These are phyloP conservation scores for Xestia c-nigrum DNA, from an alignment of 2,888 invertebrate species.

Conservation along the genomic window DNA sequence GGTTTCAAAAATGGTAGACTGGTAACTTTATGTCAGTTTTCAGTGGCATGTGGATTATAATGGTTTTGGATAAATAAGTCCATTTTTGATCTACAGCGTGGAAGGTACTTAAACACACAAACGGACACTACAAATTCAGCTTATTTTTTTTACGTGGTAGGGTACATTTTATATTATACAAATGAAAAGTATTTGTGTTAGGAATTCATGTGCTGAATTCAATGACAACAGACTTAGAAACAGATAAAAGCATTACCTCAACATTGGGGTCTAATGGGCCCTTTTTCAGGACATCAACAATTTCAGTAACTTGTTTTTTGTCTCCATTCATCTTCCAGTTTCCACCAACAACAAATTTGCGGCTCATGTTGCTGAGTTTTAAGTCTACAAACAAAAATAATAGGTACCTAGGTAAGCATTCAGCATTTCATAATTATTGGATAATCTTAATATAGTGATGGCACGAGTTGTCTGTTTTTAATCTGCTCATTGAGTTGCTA, in stretches of 20 bases:
- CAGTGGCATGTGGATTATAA: no score
- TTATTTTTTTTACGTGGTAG: no score
- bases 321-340: constrained; percentile 99
- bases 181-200: neutral
- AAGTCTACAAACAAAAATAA: constrained; percentile 28
- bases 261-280: constrained; percentile 95
- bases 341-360: constrained; percentile 99
- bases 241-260: constrained; percentile 86
- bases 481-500: neutral
- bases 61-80: no score
- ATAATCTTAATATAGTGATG: neutral
- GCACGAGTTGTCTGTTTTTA: neutral
- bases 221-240: neutral
- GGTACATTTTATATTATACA: no score
- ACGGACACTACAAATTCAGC: no score
- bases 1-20: no score
- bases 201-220: neutral
- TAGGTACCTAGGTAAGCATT: neutral
- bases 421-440: no score
- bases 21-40: no score
- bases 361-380: constrained; percentile 89
- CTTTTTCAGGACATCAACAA: constrained; percentile 94
- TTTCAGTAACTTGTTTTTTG: constrained; percentile 95
- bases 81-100: no score
- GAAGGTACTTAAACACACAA: no score